These are phyloP conservation scores for Eleginops maclovinus DNA, from an alignment of 2,113 vertebrate species.

Conservation along the genomic window DNA sequence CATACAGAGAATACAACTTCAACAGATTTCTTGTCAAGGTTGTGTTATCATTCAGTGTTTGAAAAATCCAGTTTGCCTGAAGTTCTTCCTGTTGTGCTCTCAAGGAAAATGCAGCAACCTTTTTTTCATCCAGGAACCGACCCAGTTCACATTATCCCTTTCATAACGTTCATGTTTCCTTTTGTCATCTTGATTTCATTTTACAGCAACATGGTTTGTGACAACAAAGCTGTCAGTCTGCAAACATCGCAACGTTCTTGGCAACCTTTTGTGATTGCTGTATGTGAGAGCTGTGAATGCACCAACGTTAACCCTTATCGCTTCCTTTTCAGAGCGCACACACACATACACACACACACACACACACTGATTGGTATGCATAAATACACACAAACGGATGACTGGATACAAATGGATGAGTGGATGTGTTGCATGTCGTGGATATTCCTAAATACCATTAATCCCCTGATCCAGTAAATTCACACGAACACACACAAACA, in stretches of 20 bases:
- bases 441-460: constrained; percentile 59
- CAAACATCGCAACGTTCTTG: background rate
- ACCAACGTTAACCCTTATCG: constrained; percentile 28
- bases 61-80: background rate
- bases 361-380: constrained; percentile 1
- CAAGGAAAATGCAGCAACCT: background rate
- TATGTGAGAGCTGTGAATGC: constrained; percentile 27
- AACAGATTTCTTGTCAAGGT: background rate
- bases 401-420: constrained; percentile 32
- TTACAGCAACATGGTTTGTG: constrained; percentile 10
- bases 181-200: constrained; percentile 26
- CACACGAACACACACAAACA: constrained; percentile 5
- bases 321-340: background rate
- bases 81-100: background rate
- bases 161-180: constrained; percentile 19
- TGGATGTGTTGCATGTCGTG: constrained; percentile 39
- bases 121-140: constrained; percentile 11
- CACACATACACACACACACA: background rate
- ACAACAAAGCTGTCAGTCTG: constrained; percentile 33
- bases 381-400: constrained; percentile 34
- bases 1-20: background rate
- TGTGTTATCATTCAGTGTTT: background rate
- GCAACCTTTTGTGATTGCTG: constrained; percentile 16
- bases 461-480: constrained; percentile 57
- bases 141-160: constrained; percentile 14